Percentiles rank a stretch among this genome's conserved stretches.
Evolutionary conservation across 2,113 vertebrate species (phyloP).

Genomic region (Toxotes chatareus): DNA sequence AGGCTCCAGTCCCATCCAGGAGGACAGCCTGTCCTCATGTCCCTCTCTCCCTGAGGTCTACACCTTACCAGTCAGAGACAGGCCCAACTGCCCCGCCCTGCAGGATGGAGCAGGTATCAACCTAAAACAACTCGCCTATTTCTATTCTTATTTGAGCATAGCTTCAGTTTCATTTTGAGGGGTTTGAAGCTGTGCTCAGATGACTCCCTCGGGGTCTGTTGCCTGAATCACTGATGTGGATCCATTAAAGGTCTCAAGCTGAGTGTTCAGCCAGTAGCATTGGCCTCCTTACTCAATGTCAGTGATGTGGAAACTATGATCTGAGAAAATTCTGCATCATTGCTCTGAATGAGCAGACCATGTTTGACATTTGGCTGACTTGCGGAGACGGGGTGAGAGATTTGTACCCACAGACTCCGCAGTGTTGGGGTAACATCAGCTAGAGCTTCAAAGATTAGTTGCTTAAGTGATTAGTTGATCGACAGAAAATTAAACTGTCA

Average conservation of each 20-base stretch:
- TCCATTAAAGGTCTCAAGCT: conserved; percentile 53
- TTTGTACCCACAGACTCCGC: not conserved
- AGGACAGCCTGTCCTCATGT: conserved; percentile 93
- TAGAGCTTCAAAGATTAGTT: not conserved
- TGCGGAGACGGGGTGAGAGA: not conserved
- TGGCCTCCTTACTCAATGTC: conserved; percentile 34
- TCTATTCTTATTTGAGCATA: not conserved
- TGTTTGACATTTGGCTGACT: conserved; percentile 15
- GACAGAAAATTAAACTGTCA: too few relatives aligned
- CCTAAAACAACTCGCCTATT: not conserved
- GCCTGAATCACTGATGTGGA: conserved; percentile 54
- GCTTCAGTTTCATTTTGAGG: not conserved
- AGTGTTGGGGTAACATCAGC: not conserved
- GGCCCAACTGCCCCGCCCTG: conserved; percentile 73
- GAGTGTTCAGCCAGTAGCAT: conserved; percentile 37
- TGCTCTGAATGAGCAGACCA: conserved; percentile 8
- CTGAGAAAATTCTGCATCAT: conserved; percentile 46
- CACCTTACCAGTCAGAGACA: conserved; percentile 89
- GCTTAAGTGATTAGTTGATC: not conserved
- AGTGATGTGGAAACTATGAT: conserved; percentile 58
- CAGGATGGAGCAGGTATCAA: conserved; percentile 79
- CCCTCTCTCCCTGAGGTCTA: conserved; percentile 94
- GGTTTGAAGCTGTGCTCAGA: not conserved
- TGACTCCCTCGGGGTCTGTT: conserved; percentile 31
- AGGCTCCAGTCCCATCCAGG: conserved; percentile 91